Evolutionary conservation across 1,140 invertebrate genomes (phyloP).

Genomic region (Mesaphorura yosii): DNA sequence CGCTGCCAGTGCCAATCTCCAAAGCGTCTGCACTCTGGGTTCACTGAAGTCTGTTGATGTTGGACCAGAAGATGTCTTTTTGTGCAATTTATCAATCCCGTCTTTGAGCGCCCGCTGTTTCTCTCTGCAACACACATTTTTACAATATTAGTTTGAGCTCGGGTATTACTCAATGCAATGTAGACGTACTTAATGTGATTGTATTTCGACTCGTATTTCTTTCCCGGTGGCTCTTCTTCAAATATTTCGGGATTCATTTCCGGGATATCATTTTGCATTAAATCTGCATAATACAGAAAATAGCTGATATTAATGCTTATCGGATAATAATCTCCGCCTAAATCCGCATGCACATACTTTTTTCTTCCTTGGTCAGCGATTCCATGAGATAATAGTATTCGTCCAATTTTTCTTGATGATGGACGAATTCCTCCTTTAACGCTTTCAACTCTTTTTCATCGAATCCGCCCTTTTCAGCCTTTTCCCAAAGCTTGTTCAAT

Average conservation of each 20-base stretch:
- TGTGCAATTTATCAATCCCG: slow-evolving; percentile 64
- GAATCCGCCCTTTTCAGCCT: slow-evolving; percentile 77
- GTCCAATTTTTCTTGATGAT: slow-evolving; percentile 86
- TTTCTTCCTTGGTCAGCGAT: slow-evolving; percentile 47
- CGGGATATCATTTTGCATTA: slow-evolving; percentile 16
- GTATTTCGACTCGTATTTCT: slow-evolving; percentile 4
- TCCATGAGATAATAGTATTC: slow-evolving; percentile 70
- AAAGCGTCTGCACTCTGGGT: slow-evolving; percentile 74
- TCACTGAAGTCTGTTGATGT: slow-evolving; percentile 75
- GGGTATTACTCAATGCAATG: not conserved
- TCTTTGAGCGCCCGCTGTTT: slow-evolving; percentile 65
- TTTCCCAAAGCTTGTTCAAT: slow-evolving; percentile 77
- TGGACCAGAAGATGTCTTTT: slow-evolving; percentile 57
- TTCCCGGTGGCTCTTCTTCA: not conserved
- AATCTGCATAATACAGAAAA: slow-evolving; percentile 9
- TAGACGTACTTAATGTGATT: not conserved
- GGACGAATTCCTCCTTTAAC: slow-evolving; percentile 76
- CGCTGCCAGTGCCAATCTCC: slow-evolving; percentile 62
- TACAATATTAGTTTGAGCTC: too few species aligned
- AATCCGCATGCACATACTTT: too few species aligned
- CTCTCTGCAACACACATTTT: slow-evolving; percentile 41
- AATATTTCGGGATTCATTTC: slow-evolving; percentile 8
- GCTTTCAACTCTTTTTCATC: slow-evolving; percentile 62
- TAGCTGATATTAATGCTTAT: not conserved
- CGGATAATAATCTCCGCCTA: not conserved